Conservation (phyloP, 2,888 invertebrate genomes). For the Lochmaea crataegi region DNA sequence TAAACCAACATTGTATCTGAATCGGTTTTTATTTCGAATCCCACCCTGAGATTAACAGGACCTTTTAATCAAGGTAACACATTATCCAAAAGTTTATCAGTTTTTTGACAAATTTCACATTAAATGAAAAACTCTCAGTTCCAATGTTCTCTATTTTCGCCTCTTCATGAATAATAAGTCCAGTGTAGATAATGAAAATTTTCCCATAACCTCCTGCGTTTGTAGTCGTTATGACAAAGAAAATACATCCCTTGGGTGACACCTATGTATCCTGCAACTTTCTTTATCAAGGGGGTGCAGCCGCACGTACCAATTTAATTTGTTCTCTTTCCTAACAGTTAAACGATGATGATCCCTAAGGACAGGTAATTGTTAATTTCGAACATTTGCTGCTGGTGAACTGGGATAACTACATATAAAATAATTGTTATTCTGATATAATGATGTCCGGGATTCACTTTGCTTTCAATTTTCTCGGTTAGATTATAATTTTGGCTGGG, state of each 20-base stretch:
- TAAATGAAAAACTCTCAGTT: too few species aligned
- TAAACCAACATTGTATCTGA: too few species aligned
- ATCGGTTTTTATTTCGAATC: too few species aligned
- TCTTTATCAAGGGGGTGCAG: constrained; percentile 21
- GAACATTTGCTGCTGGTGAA: neutral
- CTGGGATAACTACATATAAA: neutral
- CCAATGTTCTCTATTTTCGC: too few species aligned
- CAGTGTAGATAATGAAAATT: neutral
- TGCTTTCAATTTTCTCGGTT: neutral
- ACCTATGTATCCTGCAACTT: neutral
- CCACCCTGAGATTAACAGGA: too few species aligned
- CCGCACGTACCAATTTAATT: constrained; percentile 41
- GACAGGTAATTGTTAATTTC: constrained; percentile 34
- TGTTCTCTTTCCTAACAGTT: constrained; percentile 20
- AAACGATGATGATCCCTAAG: constrained; percentile 28
- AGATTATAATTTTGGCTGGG: too few species aligned
- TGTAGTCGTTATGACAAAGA: neutral
- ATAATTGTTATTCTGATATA: constrained; percentile 17
- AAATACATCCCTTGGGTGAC: neutral
- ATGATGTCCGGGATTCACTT: neutral
- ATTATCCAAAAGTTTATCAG: too few species aligned
- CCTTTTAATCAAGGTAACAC: too few species aligned
- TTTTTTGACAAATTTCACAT: too few species aligned
- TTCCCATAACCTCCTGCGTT: too few species aligned
- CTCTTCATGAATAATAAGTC: neutral